Evolutionary conservation across 92 coral and sea anemone genomes (phyloP).

Genomic region (Anthopleura xanthogrammica): DNA sequence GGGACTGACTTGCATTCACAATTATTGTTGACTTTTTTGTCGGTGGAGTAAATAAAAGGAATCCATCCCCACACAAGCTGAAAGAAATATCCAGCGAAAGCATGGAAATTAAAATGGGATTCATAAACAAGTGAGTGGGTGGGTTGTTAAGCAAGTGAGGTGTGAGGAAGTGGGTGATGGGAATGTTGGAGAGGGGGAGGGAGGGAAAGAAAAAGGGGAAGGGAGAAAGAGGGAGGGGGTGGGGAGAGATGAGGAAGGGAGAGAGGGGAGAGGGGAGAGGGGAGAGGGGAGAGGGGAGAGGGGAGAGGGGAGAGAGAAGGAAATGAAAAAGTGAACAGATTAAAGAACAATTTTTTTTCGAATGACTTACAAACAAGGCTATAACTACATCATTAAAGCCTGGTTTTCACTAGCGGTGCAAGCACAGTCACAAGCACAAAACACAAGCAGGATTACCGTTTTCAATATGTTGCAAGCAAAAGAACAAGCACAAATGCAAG

Average conservation of each 20-base stretch:
- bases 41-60: conserved; percentile 55
- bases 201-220: too few species aligned
- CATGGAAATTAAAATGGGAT: background rate
- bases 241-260: background rate
- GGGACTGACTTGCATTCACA: background rate
- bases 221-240: background rate
- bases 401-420: too few species aligned
- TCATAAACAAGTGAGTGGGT: background rate
- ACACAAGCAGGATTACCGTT: too few species aligned
- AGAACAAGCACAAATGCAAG: too few species aligned
- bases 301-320: too few species aligned
- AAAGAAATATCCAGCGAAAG: background rate
- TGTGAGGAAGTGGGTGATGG: too few species aligned
- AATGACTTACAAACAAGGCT: too few species aligned
- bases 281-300: background rate
- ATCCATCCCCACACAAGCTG: conserved; percentile 69
- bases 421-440: background rate
- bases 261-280: background rate
- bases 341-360: too few species aligned
- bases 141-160: too few species aligned
- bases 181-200: too few species aligned
- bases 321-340: too few species aligned
- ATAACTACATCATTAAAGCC: background rate
- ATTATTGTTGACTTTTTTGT: conserved; percentile 15
- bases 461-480: too few species aligned